These are phyloP conservation scores for Drosophila azteca DNA, from an alignment of 1,140 invertebrate species.

Conservation along the genomic window DNA sequence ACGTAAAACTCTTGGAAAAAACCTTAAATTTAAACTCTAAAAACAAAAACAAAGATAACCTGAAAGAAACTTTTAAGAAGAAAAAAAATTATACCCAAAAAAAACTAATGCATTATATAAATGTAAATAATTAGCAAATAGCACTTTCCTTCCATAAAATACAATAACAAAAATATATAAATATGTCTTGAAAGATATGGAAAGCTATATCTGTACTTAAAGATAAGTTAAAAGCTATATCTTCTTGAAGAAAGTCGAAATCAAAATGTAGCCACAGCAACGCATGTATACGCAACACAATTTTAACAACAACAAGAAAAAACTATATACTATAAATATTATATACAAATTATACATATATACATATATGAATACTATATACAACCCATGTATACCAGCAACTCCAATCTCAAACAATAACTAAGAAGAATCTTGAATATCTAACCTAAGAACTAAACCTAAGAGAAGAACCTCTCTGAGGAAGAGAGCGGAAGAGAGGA, in stretches of 20 bases:
- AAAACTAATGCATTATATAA: slow-evolving; percentile 23
- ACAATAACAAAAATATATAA: slow-evolving; percentile 20
- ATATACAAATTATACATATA: slow-evolving; percentile 42
- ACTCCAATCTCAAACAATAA: slow-evolving; percentile 57
- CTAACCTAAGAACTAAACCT: slow-evolving; percentile 70
- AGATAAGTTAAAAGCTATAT: neutral
- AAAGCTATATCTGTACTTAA: slow-evolving; percentile 10
- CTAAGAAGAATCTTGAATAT: slow-evolving; percentile 39
- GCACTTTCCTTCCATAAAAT: slow-evolving; percentile 67
- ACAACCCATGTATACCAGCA: slow-evolving; percentile 43
- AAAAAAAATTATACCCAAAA: slow-evolving; percentile 3
- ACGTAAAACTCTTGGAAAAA: slow-evolving; percentile 54
- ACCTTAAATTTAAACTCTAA: slow-evolving; percentile 20
- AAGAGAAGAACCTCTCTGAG: slow-evolving; percentile 29
- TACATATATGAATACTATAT: slow-evolving; percentile 32
- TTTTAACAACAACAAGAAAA: slow-evolving; percentile 34
- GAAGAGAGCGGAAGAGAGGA: slow-evolving; percentile 8
- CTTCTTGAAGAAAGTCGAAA: slow-evolving; percentile 44
- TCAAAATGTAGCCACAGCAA: slow-evolving; percentile 72
- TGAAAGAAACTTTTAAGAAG: slow-evolving; percentile 16
- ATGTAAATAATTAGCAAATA: slow-evolving; percentile 66
- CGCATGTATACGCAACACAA: slow-evolving; percentile 70
- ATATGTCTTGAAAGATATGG: slow-evolving; percentile 17
- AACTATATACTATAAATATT: slow-evolving; percentile 29
- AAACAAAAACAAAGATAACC: slow-evolving; percentile 35